Conservation (phyloP, 2,113 vertebrate species). For the Notarius quadriscutis region DNA sequence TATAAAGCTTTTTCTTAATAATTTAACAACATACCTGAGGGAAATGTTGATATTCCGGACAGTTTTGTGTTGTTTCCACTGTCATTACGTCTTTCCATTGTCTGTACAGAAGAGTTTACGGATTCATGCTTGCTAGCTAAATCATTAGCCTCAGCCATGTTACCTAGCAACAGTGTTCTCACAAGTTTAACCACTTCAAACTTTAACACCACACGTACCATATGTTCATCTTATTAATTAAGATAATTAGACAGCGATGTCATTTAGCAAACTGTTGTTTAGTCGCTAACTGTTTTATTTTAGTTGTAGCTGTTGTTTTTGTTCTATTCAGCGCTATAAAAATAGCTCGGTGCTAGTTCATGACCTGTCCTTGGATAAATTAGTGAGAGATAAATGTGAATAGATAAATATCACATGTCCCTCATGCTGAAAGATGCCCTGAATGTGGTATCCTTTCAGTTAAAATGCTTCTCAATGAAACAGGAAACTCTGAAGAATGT, state of each 20-base stretch:
- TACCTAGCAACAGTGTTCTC: background rate
- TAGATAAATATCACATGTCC: background rate
- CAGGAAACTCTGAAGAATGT: background rate
- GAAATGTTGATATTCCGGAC: background rate
- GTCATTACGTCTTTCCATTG: background rate
- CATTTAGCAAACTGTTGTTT: background rate
- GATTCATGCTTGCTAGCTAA: background rate
- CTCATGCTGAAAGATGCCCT: background rate
- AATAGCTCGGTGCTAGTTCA: background rate
- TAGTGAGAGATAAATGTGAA: background rate
- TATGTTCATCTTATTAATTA: background rate
- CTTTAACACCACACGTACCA: background rate
- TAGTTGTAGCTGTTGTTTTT: background rate
- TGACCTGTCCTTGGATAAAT: background rate
- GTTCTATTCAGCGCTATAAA: background rate
- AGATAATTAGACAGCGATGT: background rate
- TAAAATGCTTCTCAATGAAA: conserved; percentile 8
- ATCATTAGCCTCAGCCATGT: background rate
- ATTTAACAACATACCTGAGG: background rate
- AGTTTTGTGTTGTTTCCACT: background rate
- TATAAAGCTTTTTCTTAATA: background rate
- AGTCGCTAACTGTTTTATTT: background rate
- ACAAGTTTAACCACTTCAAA: background rate
- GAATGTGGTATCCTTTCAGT: background rate
- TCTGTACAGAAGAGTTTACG: background rate